Percentiles rank a stretch among this genome's conserved stretches.
phyloP scores from a whole-genome alignment of 2,888 invertebrate genomes.

The Sisyra terminalis region DNA sequence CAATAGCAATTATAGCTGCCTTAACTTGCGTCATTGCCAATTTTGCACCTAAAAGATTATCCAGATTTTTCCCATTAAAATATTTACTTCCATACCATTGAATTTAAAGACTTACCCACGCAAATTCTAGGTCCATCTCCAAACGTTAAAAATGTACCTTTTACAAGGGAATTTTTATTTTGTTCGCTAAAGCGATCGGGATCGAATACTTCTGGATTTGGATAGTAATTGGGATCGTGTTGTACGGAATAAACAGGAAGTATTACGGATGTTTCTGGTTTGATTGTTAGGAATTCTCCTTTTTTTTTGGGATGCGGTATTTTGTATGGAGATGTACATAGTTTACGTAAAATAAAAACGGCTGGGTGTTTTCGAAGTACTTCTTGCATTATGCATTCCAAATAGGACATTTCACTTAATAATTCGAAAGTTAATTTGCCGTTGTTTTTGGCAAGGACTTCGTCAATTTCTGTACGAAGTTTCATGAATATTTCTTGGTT shows the following conservation, averaged over 20 bases:
- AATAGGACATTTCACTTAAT: constrained; percentile 24
- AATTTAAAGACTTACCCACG: background rate
- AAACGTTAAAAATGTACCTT: background rate
- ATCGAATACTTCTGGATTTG: constrained; percentile 3
- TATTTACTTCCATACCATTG: no score
- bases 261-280: background rate
- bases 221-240: constrained; percentile 1
- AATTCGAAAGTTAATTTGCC: constrained; percentile 22
- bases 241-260: background rate
- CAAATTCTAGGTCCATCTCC: constrained; percentile 3
- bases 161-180: background rate
- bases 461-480: constrained; percentile 21
- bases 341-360: background rate
- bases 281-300: background rate
- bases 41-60: constrained; percentile 1
- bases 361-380: background rate
- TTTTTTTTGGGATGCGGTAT: background rate
- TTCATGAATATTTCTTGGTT: constrained; percentile 22
- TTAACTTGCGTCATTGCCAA: constrained; percentile 4
- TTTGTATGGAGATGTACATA: background rate
- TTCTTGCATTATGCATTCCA: constrained; percentile 22
- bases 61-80: no score
- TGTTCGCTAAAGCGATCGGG: background rate
- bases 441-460: constrained; percentile 15
- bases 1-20: background rate